phyloP scores from a whole-genome alignment of 2,888 invertebrate species.

The Alloplasta piceator region DNA sequence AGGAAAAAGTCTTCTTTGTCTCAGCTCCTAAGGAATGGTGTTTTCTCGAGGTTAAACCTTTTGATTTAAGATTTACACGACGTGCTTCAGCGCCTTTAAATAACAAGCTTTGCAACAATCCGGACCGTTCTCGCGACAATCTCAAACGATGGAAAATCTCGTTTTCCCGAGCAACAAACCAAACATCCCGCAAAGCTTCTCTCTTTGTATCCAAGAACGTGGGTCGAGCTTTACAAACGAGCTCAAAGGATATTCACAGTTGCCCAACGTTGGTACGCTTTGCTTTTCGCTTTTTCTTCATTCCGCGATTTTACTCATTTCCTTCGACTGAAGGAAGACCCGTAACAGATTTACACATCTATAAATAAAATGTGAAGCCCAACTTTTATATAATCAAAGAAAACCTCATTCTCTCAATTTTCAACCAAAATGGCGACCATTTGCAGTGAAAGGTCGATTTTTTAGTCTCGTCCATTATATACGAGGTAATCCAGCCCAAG shows the following conservation, averaged over 20 bases:
- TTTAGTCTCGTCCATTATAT: no score
- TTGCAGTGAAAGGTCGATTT: no score
- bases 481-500: no score
- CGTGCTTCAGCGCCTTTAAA: conserved; percentile 19
- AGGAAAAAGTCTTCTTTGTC: conserved; percentile 19
- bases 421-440: no score
- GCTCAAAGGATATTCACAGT: conserved; percentile 40
- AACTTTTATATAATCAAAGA: no score
- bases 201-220: conserved; percentile 22
- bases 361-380: no score
- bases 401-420: no score
- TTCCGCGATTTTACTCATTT: neutral
- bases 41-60: conserved; percentile 32
- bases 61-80: conserved; percentile 13
- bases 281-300: neutral
- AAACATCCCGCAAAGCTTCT: conserved; percentile 32
- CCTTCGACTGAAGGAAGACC: conserved; percentile 1
- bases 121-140: conserved; percentile 9
- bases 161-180: conserved; percentile 16
- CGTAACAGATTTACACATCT: neutral
- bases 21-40: conserved; percentile 19
- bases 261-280: conserved; percentile 17
- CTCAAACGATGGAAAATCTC: conserved; percentile 52
- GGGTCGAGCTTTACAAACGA: conserved; percentile 47
- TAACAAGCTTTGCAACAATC: conserved; percentile 16